phyloP scores from a whole-genome alignment of 2,113 vertebrate species.

The Diadophis punctatus region DNA sequence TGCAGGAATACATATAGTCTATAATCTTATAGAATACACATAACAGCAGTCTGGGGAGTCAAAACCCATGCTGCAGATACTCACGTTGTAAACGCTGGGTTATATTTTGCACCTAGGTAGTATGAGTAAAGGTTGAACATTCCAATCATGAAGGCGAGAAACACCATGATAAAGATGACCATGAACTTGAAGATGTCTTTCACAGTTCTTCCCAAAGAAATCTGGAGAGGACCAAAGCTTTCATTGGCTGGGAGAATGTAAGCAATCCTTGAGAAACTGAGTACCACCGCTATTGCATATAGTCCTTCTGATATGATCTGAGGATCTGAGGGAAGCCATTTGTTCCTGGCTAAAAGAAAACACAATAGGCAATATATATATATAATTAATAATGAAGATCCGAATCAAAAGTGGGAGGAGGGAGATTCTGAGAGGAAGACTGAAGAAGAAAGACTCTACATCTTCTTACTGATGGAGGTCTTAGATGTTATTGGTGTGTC shows the following conservation, averaged over 20 bases:
- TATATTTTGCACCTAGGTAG: constrained; percentile 97
- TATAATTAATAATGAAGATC: neutral
- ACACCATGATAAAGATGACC: constrained; percentile 99
- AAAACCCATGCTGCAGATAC: constrained; percentile 36
- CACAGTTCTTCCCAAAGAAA: constrained; percentile 93
- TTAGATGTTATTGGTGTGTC: neutral
- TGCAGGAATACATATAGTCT: neutral
- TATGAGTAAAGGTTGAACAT: constrained; percentile 99
- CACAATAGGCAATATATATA: neutral
- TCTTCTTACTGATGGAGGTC: neutral
- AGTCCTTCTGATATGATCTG: constrained; percentile 98
- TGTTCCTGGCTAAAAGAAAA: constrained; percentile 87
- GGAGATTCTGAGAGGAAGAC: neutral
- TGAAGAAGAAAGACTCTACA: neutral
- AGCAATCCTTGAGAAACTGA: constrained; percentile 96
- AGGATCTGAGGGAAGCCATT: constrained; percentile 95
- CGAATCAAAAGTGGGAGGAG: neutral
- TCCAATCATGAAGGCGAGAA: constrained; percentile 98
- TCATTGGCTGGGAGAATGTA: constrained; percentile 98
- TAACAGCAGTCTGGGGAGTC: fast-evolving
- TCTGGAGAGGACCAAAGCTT: constrained; percentile 97
- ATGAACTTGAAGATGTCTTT: constrained; percentile 99
- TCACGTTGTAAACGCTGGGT: constrained; percentile 97
- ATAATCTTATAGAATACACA: neutral
- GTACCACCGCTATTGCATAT: constrained; percentile 93